Percentiles rank a stretch among this genome's conserved stretches.
These are phyloP conservation scores for Sarcophilus harrisii DNA, from an alignment of 2,797 vertebrate species.

Conservation along the genomic window DNA sequence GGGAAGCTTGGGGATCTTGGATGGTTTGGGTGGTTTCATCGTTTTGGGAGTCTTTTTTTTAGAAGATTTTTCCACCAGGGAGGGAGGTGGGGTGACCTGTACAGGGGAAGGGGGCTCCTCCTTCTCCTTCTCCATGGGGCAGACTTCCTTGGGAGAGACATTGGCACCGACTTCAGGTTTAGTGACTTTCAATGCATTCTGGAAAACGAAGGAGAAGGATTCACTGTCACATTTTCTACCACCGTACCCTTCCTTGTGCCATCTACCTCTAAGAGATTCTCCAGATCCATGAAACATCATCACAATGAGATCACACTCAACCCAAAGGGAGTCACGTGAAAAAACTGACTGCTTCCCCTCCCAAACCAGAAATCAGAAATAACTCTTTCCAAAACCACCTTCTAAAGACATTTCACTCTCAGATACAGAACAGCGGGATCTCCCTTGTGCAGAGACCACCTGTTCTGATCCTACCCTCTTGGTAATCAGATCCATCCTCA, in stretches of 20 bases:
- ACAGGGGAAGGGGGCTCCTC: constrained; percentile 90
- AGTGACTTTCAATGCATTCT: constrained; percentile 93
- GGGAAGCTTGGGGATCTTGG: constrained; percentile 86
- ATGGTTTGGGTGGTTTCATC: constrained; percentile 90
- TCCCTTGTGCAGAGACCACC: background rate
- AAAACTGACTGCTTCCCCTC: background rate
- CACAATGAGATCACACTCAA: background rate
- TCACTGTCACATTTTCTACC: background rate
- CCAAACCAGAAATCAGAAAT: background rate
- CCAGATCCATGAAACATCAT: background rate
- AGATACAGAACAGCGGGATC: background rate
- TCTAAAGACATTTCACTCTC: background rate
- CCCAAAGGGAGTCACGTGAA: background rate
- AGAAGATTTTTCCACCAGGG: constrained; percentile 84
- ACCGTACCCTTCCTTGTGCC: background rate
- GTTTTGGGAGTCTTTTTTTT: constrained; percentile 90
- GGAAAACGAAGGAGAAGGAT: constrained; percentile 8
- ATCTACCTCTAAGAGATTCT: background rate
- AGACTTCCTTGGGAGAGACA: constrained; percentile 87
- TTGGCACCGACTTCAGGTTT: constrained; percentile 91
- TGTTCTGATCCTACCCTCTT: background rate
- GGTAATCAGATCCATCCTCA: background rate
- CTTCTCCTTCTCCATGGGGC: constrained; percentile 85
- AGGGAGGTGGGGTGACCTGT: constrained; percentile 77
- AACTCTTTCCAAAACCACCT: background rate